These are phyloP conservation scores for Troilus luridus DNA, from an alignment of 2,888 invertebrate species.

Conservation along the genomic window DNA sequence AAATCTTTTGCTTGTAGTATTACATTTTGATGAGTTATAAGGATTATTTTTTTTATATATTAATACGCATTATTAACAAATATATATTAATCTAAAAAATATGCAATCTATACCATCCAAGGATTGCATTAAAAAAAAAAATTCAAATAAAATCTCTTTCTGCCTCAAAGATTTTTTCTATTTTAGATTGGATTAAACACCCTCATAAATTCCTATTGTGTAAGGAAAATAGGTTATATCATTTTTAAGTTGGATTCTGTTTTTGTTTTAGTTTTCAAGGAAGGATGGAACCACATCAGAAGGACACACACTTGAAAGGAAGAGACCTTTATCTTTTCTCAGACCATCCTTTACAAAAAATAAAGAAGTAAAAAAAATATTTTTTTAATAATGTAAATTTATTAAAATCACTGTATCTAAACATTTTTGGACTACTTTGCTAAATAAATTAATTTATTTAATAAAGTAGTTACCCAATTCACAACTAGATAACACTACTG, in stretches of 20 bases:
- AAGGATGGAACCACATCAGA: conserved; percentile 63
- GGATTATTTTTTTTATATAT: no score
- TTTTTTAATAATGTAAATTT: background rate
- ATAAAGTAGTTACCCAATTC: background rate
- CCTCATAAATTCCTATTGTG: background rate
- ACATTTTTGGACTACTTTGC: background rate
- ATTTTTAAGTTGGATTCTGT: background rate
- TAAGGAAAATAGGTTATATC: background rate
- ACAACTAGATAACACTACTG: conserved; percentile 10
- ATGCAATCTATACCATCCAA: no score
- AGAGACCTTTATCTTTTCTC: conserved; percentile 61
- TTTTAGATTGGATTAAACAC: no score
- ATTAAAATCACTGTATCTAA: background rate
- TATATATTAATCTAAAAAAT: no score
- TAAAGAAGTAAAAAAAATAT: conserved; percentile 60
- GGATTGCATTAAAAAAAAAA: no score
- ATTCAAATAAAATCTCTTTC: no score
- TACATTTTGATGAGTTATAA: no score
- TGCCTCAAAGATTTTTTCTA: no score
- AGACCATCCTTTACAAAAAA: conserved; percentile 61
- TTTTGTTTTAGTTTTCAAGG: conserved; percentile 61
- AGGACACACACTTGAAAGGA: conserved; percentile 60
- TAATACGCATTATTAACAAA: no score
- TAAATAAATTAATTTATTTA: background rate
- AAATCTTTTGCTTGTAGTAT: no score